Evolutionary conservation across 2,797 vertebrate genomes (phyloP), one percentile per base, ranked within the genome.

Genomic region (Danio albolineatus): DNA sequence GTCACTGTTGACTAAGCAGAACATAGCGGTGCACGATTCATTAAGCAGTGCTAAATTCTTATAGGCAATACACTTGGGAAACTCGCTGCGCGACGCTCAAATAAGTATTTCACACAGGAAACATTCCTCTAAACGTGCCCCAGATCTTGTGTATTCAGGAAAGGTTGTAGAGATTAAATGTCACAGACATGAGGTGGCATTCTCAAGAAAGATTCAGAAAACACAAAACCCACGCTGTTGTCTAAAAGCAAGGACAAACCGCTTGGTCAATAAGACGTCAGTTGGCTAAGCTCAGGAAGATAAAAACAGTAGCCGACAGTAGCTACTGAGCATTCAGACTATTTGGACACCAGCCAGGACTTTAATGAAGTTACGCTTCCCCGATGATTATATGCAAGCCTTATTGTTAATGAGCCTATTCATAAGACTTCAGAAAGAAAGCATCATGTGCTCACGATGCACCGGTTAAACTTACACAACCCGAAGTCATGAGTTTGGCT

Each of bases 301-400:
- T 43, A 78, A 28, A 46, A 78, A 78, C 46, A 43, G 65, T 21
- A n/a, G 28, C 41, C 62, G 28, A 56, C 38, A 21, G 44, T 17
- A 21, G n/a, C 46, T 56, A 54, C 48, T 16, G 13, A 59, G 6
- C n/a, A n/a, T 51, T 70, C 36, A 67, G 75, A 78, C 54, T 78
- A 21, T 70, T 70, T 78, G 76, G 65, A 36, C 48, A 51, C 7
- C 38, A 10, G 76, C 76, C 76, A 78, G 65, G 46, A 78, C 54
- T 61, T 69, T 78, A 78, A 78, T 78, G 56, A 78, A 78, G 76
- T 61, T 70, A 78, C 65, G 65, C 76, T 70, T 78, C 65, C 76
- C 64, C 36, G 41, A 57, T 70, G 65, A 78, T 70, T 78, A 78
- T 60, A 54, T 49, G 65, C 13, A 17, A 56, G n/a, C 19, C 36